These are phyloP conservation scores for Montipora capricornis DNA, from an alignment of 64 coral and sea anemone species.

Conservation along the genomic window DNA sequence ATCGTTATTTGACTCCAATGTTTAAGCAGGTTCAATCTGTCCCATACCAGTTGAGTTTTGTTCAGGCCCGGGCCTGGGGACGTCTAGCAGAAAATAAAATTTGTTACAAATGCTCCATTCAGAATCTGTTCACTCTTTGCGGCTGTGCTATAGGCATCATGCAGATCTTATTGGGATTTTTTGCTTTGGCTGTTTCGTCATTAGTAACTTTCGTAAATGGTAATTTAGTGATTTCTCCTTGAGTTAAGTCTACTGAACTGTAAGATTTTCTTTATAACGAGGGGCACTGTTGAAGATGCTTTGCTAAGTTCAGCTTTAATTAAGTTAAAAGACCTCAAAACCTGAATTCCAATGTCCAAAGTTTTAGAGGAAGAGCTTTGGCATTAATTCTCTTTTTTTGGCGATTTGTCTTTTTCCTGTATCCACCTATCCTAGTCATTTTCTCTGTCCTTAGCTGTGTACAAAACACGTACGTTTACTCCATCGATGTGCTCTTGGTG, in stretches of 20 bases:
- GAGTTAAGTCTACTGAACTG: background rate
- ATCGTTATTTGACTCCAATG: background rate
- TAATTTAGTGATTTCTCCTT: background rate
- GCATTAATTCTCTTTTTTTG: too few species aligned
- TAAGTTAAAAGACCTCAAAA: too few species aligned
- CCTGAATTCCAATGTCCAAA: too few species aligned
- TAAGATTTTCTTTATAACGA: background rate
- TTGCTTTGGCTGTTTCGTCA: background rate
- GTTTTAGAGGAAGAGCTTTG: too few species aligned
- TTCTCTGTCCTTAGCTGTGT: too few species aligned
- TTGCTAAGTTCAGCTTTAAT: too few species aligned
- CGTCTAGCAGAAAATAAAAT: background rate
- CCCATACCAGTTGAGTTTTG: background rate
- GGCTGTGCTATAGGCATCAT: background rate
- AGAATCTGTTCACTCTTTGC: background rate
- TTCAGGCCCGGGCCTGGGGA: background rate
- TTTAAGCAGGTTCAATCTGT: background rate
- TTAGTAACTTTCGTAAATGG: background rate
- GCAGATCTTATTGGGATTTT: background rate
- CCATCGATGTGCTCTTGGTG: too few species aligned
- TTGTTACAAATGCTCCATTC: background rate
- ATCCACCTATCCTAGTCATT: too few species aligned
- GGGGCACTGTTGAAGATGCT: too few species aligned
- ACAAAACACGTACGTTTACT: too few species aligned
- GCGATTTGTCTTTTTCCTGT: too few species aligned